Conservation (phyloP, 2,797 vertebrate species). For the Phrynocephalus vlangalii region DNA sequence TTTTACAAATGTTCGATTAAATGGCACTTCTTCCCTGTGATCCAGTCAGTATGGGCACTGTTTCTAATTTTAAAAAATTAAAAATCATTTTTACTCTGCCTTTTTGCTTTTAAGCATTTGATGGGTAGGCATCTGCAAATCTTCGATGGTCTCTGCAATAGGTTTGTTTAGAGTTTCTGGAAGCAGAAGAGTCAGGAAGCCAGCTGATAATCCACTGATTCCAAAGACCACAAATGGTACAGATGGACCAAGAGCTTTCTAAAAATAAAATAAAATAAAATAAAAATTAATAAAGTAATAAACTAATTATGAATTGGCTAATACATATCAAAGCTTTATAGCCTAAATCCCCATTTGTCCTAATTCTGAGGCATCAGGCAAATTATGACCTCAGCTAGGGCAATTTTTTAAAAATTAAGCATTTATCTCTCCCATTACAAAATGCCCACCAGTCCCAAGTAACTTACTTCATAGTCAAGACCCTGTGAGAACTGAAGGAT, state of each 20-base stretch:
- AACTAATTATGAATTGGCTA: slow-evolving; percentile 16
- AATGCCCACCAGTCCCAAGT: too few relatives aligned
- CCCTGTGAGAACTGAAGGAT: too few relatives aligned
- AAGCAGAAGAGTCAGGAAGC: slow-evolving; percentile 85
- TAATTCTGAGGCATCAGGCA: too few relatives aligned
- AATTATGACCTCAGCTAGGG: too few relatives aligned
- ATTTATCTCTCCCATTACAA: too few relatives aligned
- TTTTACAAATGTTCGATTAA: background rate
- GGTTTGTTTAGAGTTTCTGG: slow-evolving; percentile 88
- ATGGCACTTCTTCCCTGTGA: background rate
- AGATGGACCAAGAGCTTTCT: slow-evolving; percentile 84
- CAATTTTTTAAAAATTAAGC: too few relatives aligned
- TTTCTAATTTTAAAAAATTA: background rate
- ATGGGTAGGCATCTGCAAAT: slow-evolving; percentile 75
- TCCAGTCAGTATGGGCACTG: background rate
- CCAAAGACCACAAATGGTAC: slow-evolving; percentile 88
- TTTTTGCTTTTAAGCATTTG: slow-evolving; percentile 79
- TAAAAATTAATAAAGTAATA: background rate
- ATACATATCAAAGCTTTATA: background rate
- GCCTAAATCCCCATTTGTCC: too few relatives aligned
- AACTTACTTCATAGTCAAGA: too few relatives aligned
- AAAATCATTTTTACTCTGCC: slow-evolving; percentile 65
- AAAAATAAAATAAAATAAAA: slow-evolving; percentile 49
- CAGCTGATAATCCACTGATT: slow-evolving; percentile 85
- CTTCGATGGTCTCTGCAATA: slow-evolving; percentile 84